These are phyloP conservation scores for Phylloscopus whistleri DNA, from an alignment of 2,113 vertebrate species.

Conservation along the genomic window DNA sequence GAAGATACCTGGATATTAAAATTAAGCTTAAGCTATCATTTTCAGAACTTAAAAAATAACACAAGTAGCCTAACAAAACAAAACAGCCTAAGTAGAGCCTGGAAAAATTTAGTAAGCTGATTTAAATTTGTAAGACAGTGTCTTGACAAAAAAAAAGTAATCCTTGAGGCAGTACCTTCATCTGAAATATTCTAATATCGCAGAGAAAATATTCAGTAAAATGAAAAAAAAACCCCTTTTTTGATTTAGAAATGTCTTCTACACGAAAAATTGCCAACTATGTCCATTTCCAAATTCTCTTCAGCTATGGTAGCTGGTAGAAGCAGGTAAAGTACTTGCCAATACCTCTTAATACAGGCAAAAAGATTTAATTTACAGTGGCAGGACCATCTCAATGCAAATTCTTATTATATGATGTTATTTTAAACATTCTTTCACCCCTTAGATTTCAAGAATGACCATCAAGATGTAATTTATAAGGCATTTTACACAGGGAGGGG, in stretches of 20 bases:
- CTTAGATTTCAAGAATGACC: neutral
- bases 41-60: neutral
- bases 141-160: neutral
- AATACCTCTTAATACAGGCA: neutral
- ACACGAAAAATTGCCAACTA: neutral
- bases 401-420: neutral
- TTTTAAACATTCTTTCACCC: neutral
- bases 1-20: neutral
- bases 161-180: neutral
- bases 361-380: neutral
- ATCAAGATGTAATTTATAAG: neutral
- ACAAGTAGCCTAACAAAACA: neutral
- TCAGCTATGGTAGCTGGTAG: neutral
- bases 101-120: neutral
- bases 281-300: neutral
- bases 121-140: neutral
- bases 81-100: neutral
- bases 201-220: neutral
- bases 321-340: neutral
- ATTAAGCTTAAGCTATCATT: neutral
- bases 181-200: neutral
- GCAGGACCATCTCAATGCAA: neutral
- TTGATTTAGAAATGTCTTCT: neutral
- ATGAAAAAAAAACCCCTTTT: neutral
- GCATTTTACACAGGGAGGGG: accelerated